Conservation (phyloP, 1,140 invertebrate species). For the Ips typographus region DNA sequence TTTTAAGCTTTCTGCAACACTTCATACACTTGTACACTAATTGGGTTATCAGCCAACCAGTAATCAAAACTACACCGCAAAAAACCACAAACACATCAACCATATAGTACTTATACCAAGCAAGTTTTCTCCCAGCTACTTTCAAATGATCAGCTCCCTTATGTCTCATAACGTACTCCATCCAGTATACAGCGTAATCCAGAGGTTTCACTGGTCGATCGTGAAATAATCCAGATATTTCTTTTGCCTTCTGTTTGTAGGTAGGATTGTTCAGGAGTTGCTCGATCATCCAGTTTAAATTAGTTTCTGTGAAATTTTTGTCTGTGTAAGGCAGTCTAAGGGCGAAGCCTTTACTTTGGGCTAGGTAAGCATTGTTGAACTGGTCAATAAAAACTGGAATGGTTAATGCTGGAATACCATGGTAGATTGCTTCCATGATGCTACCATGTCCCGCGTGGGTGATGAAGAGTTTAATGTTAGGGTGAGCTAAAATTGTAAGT, state of each 20-base stretch:
- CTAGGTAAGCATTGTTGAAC: slow-evolving; percentile 56
- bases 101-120: too few species aligned
- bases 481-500: slow-evolving; percentile 45
- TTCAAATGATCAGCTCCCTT: too few species aligned
- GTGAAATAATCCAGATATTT: too few species aligned
- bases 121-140: too few species aligned
- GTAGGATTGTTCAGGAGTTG: slow-evolving; percentile 36
- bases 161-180: too few species aligned
- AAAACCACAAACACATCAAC: too few species aligned
- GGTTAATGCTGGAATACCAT: slow-evolving; percentile 68
- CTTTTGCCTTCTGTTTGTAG: slow-evolving; percentile 23
- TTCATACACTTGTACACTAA: too few species aligned
- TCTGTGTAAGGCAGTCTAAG: slow-evolving; percentile 34
- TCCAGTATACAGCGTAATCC: too few species aligned
- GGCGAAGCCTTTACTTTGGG: slow-evolving; percentile 53
- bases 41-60: too few species aligned
- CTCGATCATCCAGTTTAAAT: slow-evolving; percentile 19
- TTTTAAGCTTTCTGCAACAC: too few species aligned
- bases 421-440: slow-evolving; percentile 68
- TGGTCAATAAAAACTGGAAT: slow-evolving; percentile 69
- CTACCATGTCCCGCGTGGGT: slow-evolving; percentile 61
- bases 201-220: too few species aligned
- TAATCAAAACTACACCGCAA: too few species aligned
- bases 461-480: slow-evolving; percentile 38
- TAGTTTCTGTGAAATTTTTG: slow-evolving; percentile 34